Conservation (phyloP, 2,797 vertebrate genomes). For the Sebastes miniatus region DNA sequence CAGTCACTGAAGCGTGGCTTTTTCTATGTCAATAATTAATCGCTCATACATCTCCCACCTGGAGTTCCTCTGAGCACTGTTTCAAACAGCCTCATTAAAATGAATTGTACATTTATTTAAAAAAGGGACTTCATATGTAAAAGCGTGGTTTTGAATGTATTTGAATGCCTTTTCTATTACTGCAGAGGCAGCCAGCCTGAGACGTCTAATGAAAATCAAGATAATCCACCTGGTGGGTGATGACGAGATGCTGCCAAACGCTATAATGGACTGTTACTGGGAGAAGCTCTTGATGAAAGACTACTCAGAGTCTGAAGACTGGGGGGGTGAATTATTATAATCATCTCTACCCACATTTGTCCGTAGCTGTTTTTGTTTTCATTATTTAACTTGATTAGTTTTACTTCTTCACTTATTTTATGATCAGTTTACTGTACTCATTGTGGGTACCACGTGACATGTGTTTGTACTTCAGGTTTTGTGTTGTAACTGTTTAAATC, state of each 20-base stretch:
- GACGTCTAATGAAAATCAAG: slow-evolving; percentile 76
- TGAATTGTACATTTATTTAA: background rate
- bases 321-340: slow-evolving; percentile 1
- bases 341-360: background rate
- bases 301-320: slow-evolving; percentile 45
- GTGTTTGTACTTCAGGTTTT: background rate
- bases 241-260: slow-evolving; percentile 84
- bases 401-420: background rate
- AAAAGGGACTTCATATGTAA: background rate
- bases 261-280: slow-evolving; percentile 86
- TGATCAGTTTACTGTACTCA: background rate
- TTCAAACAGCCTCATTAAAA: background rate
- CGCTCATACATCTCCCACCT: slow-evolving; percentile 7
- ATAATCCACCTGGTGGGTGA: slow-evolving; percentile 76
- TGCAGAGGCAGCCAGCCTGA: slow-evolving; percentile 42
- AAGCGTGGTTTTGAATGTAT: background rate
- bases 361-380: background rate
- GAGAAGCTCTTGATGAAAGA: slow-evolving; percentile 73
- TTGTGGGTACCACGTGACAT: background rate
- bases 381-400: background rate
- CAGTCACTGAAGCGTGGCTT: background rate
- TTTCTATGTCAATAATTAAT: slow-evolving; percentile 31
- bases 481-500: background rate
- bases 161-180: background rate
- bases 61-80: background rate